phyloP scores from a whole-genome alignment of 2,113 vertebrate genomes.

The Muntiacus muntjak region DNA sequence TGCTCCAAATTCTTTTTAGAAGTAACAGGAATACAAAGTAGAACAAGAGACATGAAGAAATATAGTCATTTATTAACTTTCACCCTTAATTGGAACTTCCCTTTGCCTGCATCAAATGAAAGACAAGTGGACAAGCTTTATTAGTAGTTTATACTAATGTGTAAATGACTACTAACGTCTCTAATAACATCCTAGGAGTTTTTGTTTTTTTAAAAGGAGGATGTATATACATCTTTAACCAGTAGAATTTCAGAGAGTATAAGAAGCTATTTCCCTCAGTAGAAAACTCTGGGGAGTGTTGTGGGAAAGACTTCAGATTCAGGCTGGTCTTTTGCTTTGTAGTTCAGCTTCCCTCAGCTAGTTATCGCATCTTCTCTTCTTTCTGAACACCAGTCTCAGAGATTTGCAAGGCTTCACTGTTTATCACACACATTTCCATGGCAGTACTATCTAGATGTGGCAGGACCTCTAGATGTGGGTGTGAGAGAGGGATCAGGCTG shows the following conservation, averaged over 20 bases:
- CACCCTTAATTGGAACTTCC: not conserved
- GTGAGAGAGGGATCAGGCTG: not conserved
- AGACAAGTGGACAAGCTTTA: not conserved
- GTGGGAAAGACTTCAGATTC: not conserved
- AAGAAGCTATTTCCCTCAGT: not conserved
- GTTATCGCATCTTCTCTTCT: not conserved
- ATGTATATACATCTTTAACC: not conserved
- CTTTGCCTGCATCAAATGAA: not conserved
- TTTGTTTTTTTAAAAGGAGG: not conserved
- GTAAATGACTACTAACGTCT: not conserved
- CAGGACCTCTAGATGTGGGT: not conserved
- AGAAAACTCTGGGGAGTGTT: not conserved
- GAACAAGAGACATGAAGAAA: not conserved
- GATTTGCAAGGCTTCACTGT: not conserved
- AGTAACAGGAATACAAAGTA: not conserved
- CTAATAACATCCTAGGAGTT: not conserved
- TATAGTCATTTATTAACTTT: not conserved
- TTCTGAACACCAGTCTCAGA: not conserved
- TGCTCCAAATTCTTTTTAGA: not conserved
- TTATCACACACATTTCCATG: not conserved
- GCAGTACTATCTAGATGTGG: too few relatives aligned
- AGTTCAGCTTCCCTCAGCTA: not conserved
- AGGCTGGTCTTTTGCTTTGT: not conserved
- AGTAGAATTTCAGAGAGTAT: not conserved
- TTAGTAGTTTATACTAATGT: not conserved